These are phyloP conservation scores for Mactromeris polynyma DNA, from an alignment of 2,888 invertebrate genomes.

Conservation along the genomic window DNA sequence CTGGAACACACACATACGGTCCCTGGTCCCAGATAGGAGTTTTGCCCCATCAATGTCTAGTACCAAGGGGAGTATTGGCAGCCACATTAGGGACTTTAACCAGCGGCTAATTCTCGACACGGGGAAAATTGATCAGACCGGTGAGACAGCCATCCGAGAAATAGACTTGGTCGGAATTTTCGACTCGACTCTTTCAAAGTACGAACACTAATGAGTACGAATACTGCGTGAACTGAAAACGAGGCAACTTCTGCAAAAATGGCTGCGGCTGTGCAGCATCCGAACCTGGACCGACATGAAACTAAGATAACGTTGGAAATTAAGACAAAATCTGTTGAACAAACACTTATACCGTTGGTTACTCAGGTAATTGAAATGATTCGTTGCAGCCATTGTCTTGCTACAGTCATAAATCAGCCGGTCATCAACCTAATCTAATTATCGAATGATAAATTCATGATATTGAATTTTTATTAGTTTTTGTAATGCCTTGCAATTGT, in stretches of 20 bases:
- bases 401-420: neutral
- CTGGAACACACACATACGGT: too few species aligned
- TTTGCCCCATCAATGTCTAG: too few species aligned
- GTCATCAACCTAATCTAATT: neutral
- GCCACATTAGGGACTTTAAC: too few species aligned
- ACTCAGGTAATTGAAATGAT: slow-evolving; percentile 92
- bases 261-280: slow-evolving; percentile 78
- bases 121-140: too few species aligned
- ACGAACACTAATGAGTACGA: slow-evolving; percentile 24
- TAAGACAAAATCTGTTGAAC: slow-evolving; percentile 97
- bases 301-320: slow-evolving; percentile 90
- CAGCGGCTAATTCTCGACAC: too few species aligned
- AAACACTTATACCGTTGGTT: slow-evolving; percentile 96
- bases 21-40: too few species aligned
- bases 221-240: slow-evolving; percentile 1
- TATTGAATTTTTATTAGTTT: neutral
- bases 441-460: neutral
- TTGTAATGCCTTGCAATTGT: neutral
- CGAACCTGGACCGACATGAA: slow-evolving; percentile 74
- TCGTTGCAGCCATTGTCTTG: neutral
- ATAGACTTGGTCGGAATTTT: too few species aligned
- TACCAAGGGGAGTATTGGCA: too few species aligned
- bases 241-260: slow-evolving; percentile 72
- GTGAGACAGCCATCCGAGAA: too few species aligned
- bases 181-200: too few species aligned